phyloP scores from a whole-genome alignment of 1,140 invertebrate genomes.

The Hyphantria cunea region DNA sequence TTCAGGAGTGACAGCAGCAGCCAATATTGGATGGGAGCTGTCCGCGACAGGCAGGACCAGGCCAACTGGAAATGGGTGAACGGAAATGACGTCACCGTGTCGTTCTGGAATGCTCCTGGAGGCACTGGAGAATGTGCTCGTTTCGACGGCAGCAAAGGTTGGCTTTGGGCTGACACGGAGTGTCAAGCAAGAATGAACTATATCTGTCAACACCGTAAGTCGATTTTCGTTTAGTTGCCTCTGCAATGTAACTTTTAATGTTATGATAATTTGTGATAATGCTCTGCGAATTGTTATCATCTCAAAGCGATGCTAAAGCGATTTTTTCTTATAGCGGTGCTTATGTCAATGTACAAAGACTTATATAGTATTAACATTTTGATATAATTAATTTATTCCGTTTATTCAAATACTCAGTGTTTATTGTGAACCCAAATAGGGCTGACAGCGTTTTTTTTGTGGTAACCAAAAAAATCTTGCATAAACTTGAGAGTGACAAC shows the following conservation, averaged over 20 bases:
- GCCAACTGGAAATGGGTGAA: slow-evolving; percentile 95
- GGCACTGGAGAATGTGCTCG: slow-evolving; percentile 93
- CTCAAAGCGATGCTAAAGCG: background rate
- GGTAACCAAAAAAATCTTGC: too few relatives aligned
- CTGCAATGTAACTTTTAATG: slow-evolving; percentile 4
- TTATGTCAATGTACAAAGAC: too few relatives aligned
- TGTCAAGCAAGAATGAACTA: slow-evolving; percentile 93
- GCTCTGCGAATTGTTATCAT: background rate
- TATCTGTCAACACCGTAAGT: slow-evolving; percentile 97
- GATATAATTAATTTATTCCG: too few relatives aligned
- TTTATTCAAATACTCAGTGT: too few relatives aligned
- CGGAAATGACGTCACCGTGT: slow-evolving; percentile 93
- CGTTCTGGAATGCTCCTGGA: slow-evolving; percentile 95
- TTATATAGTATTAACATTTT: too few relatives aligned
- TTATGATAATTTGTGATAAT: background rate
- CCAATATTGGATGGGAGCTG: slow-evolving; percentile 97
- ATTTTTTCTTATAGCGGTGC: background rate
- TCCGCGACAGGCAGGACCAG: slow-evolving; percentile 89
- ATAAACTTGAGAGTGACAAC: too few relatives aligned
- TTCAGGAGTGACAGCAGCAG: slow-evolving; percentile 92
- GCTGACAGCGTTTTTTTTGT: too few relatives aligned
- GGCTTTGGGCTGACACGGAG: slow-evolving; percentile 97
- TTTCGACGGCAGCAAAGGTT: slow-evolving; percentile 96
- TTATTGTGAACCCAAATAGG: too few relatives aligned
- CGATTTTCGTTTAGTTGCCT: slow-evolving; percentile 26